Evolutionary conservation across 2,113 vertebrate species (phyloP).

Genomic region (Oceanites oceanicus): DNA sequence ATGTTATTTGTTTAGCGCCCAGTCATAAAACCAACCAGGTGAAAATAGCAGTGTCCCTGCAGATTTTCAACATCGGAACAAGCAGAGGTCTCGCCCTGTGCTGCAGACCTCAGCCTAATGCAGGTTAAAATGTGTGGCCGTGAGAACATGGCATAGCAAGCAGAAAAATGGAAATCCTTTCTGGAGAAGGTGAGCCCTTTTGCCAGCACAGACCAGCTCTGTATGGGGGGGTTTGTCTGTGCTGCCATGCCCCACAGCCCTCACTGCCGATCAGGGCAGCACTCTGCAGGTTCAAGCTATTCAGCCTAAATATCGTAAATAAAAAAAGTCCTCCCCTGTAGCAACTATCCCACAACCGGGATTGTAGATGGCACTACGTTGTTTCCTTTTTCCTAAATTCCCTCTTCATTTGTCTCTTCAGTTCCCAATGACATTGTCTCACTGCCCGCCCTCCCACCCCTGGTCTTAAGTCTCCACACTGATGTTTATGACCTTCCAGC

Average conservation of each 20-base stretch:
- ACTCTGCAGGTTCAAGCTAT: neutral
- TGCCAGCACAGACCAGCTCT: neutral
- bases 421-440: neutral
- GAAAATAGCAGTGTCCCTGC: neutral
- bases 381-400: neutral
- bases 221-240: neutral
- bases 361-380: accelerated
- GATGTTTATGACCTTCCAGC: neutral
- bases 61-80: neutral
- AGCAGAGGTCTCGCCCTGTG: neutral
- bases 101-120: neutral
- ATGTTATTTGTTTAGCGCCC: neutral
- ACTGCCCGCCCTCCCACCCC: too few relatives aligned
- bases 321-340: neutral
- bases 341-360: neutral
- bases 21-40: neutral
- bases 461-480: neutral
- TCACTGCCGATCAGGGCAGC: neutral
- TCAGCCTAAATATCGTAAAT: neutral
- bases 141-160: neutral
- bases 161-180: neutral
- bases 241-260: neutral
- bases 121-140: neutral
- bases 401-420: neutral
- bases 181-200: neutral